Base-by-base conservation (phyloP, 2,113 vertebrate genomes). In the Anarhynchus alexandrinus region DNA sequence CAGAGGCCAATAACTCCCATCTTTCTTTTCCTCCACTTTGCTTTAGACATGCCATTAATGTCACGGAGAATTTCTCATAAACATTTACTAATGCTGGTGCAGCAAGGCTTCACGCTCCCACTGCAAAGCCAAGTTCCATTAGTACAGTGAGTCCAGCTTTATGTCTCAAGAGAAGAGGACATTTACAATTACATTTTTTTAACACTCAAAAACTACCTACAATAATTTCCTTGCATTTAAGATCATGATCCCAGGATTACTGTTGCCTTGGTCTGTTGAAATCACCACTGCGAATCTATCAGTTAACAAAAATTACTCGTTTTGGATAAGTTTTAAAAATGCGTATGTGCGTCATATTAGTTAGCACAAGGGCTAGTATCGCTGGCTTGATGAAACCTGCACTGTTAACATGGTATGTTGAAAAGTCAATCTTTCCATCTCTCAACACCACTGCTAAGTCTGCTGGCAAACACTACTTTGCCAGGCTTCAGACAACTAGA, bases 381-480 rank as follows among this genome's bases (percentile, higher is more conserved):
- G 34, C 38, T 49, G 61, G 34, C 27, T 49, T 49, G 43, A 55
- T 13, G 26, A 69, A 79, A 52, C 29, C 42, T 32, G 58, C 40
- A 6, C 57, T 74, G 66, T 45, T 54, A 17, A 67, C 0, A 1
- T 7, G 51, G 10, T 11, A 20, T 2, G 9, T 2, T 38, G 62
- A 69, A 83, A 64, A 65, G 78, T 15, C 38, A 42, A 22, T 34
- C 29, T 73, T 73, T 29, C 74, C n/a, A 40, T 11, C 43, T 57
- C 45, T 57, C 27, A 49, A 20, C 15, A 32, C 20, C 34, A 21
- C 64, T 47, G 27, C 45, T n/a, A 30, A 38, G 34, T n/a, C 34
- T 86, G n/a, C 38, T 34, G 40, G 14, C 49, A 72, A 89, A 64
- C 12, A 17, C 12, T 19, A 8, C 45, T 45, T 76, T 57, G 52